phyloP scores from a whole-genome alignment of 2,888 invertebrate genomes.

The Cantharis flavilabris region DNA sequence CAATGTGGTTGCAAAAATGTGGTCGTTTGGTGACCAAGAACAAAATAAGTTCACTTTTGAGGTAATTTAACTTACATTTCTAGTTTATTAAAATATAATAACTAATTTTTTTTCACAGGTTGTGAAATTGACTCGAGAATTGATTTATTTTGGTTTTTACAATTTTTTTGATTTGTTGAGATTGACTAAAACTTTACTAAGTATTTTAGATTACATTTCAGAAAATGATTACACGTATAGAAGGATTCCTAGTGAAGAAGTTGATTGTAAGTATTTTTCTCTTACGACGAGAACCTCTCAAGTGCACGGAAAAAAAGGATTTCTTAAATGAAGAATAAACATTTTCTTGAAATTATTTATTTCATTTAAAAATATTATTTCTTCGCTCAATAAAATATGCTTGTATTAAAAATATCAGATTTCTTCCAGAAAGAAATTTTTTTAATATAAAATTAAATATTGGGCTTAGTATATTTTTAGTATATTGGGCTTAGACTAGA shows the following conservation, averaged over 20 bases:
- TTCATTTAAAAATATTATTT: no score
- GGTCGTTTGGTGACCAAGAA: slow-evolving; percentile 93
- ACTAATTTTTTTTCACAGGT: slow-evolving; percentile 65
- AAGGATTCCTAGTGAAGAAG: slow-evolving; percentile 71
- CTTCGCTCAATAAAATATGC: no score
- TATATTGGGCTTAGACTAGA: no score
- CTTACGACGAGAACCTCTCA: no score
- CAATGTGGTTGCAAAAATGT: slow-evolving; percentile 87
- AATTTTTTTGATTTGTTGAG: slow-evolving; percentile 94
- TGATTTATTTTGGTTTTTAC: slow-evolving; percentile 98
- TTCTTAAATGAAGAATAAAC: no score
- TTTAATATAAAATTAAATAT: no score
- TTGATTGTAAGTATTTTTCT: slow-evolving; percentile 72
- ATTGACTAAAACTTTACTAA: slow-evolving; percentile 91
- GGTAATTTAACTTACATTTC: slow-evolving; percentile 56
- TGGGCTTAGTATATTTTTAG: no score
- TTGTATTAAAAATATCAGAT: no score
- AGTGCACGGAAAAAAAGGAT: no score
- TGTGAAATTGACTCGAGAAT: slow-evolving; percentile 93
- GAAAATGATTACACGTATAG: slow-evolving; percentile 74
- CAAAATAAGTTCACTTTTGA: slow-evolving; percentile 98
- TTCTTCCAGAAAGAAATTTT: no score
- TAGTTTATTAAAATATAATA: neutral
- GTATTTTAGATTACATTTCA: slow-evolving; percentile 90
- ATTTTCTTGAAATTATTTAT: no score